These are phyloP conservation scores for Thereva nobilitata DNA, from an alignment of 2,888 invertebrate genomes.

Conservation along the genomic window DNA sequence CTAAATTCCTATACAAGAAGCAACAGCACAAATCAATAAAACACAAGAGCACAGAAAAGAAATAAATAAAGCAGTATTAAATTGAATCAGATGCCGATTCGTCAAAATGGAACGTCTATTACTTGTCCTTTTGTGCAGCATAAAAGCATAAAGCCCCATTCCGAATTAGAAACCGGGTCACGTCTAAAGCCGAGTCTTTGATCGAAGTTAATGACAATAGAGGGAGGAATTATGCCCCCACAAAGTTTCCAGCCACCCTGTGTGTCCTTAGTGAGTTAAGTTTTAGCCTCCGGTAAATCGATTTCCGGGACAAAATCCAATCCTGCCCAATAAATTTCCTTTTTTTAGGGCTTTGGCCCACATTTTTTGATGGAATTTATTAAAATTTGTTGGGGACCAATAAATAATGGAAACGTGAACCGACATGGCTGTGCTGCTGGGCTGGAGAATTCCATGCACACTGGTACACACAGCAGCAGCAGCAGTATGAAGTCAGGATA, in stretches of 20 bases:
- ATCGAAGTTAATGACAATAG: constrained; percentile 30
- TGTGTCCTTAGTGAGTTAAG: too few relatives aligned
- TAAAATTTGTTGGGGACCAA: constrained; percentile 22
- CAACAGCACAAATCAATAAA: neutral
- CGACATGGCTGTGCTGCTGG: neutral
- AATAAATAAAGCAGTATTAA: constrained; percentile 25
- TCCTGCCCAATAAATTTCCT: constrained; percentile 23
- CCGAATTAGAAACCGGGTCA: constrained; percentile 19
- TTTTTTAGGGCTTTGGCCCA: constrained; percentile 18
- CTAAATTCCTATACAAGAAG: neutral
- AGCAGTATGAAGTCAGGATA: constrained; percentile 14
- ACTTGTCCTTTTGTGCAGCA: constrained; percentile 15
- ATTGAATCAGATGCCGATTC: constrained; percentile 34
- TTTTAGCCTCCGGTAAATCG: neutral
- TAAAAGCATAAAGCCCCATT: constrained; percentile 10
- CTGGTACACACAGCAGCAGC: constrained; percentile 1
- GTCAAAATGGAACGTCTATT: constrained; percentile 15
- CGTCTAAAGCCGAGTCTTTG: constrained; percentile 26
- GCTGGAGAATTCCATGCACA: neutral
- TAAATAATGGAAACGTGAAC: constrained; percentile 23
- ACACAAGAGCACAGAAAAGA: neutral
- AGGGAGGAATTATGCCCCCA: neutral
- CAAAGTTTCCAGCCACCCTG: too few relatives aligned
- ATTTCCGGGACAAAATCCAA: constrained; percentile 22
- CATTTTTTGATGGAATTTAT: constrained; percentile 23